Evolutionary conservation across 1,140 invertebrate genomes (phyloP).

Genomic region (Euglossa dilemma): DNA sequence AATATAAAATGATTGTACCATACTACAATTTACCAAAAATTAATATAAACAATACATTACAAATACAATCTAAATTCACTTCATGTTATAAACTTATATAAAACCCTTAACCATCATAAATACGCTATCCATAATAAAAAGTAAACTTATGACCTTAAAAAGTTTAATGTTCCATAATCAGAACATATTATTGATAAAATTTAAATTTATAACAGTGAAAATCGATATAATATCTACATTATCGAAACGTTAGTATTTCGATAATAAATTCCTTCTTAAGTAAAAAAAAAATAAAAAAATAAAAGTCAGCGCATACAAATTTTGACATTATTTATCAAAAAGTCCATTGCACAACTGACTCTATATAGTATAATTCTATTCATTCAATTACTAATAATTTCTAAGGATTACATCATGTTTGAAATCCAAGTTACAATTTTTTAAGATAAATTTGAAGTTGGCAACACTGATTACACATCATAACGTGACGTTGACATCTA

Average conservation of each 20-base stretch:
- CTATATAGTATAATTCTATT: neutral
- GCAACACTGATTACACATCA: conserved; percentile 34
- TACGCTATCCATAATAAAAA: neutral
- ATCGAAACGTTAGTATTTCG: neutral
- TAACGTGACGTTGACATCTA: conserved; percentile 34
- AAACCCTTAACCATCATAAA: neutral
- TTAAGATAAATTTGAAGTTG: conserved; percentile 12
- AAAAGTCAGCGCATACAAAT: neutral
- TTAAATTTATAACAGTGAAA: neutral
- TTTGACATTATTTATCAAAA: neutral
- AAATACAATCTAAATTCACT: neutral
- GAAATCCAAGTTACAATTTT: neutral
- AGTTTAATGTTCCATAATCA: neutral
- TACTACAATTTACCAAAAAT: conserved; percentile 21
- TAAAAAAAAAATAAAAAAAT: neutral
- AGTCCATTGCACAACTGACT: neutral
- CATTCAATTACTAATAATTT: too few species aligned
- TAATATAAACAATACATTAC: conserved; percentile 1
- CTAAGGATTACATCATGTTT: neutral
- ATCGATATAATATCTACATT: neutral
- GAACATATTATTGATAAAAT: neutral
- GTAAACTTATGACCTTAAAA: neutral
- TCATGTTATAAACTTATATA: neutral
- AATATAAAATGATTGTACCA: conserved; percentile 1
- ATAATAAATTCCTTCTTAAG: neutral